A percentile compares a stretch with the other conserved stretches of the same genome.
Conservation (phyloP, 2,797 vertebrate species). For the Manis javanica region DNA sequence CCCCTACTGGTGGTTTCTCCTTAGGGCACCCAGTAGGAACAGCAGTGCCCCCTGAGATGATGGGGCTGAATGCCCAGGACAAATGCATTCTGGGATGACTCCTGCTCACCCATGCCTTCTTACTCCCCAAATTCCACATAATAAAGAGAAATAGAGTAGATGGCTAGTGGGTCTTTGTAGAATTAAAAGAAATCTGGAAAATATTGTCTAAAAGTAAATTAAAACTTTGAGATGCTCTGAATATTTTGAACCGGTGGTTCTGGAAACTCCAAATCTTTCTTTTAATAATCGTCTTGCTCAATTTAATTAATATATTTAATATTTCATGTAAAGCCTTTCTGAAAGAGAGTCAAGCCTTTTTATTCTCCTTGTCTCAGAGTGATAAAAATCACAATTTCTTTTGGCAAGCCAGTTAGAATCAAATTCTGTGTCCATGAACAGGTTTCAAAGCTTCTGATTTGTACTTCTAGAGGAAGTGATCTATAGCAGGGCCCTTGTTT, state of each 20-base stretch:
- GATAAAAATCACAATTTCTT: conserved; percentile 49
- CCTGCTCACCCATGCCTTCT: not conserved
- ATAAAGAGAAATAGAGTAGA: not conserved
- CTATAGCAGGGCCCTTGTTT: not conserved
- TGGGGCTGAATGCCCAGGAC: not conserved
- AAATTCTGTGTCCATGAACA: not conserved
- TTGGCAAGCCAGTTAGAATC: conserved; percentile 23
- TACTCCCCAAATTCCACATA: not conserved
- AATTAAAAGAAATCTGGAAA: not conserved
- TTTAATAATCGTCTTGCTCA: not conserved
- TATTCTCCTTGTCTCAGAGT: not conserved
- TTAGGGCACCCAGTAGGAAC: not conserved
- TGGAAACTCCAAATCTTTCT: conserved; percentile 38
- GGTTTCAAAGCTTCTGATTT: conserved; percentile 1
- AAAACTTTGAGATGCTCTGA: not conserved
- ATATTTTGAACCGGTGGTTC: not conserved
- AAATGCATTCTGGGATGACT: not conserved
- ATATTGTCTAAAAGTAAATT: not conserved
- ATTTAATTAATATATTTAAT: not conserved
- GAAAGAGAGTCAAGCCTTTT: not conserved
- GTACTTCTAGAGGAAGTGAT: conserved; percentile 7
- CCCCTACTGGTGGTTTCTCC: not conserved
- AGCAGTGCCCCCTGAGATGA: not conserved
- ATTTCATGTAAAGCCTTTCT: conserved; percentile 14
- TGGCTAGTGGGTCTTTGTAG: not conserved